A percentile compares a stretch with the other conserved stretches of the same genome.
These are phyloP conservation scores for Silurus aristotelis DNA, from an alignment of 2,797 vertebrate species.

Conservation along the genomic window DNA sequence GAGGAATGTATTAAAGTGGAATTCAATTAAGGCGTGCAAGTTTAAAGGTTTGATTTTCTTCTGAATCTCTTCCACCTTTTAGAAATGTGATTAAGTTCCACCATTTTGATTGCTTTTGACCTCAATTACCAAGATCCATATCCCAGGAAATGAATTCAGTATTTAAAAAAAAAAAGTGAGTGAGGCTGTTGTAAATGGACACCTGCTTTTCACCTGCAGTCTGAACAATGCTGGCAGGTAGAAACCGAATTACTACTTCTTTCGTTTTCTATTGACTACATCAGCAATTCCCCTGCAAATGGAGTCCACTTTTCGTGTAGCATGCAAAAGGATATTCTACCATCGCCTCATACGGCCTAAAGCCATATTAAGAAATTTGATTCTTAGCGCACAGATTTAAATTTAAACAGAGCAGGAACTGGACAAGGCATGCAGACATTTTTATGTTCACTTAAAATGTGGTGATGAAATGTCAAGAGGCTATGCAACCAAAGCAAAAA, in stretches of 20 bases:
- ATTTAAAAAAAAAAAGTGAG: conserved; percentile 52
- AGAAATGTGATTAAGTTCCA: conserved; percentile 67
- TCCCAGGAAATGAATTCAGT: conserved; percentile 62
- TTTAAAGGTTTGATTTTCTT: conserved; percentile 64
- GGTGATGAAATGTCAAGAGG: conserved; percentile 34
- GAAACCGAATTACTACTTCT: conserved; percentile 57
- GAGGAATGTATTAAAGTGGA: conserved; percentile 45
- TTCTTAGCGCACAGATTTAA: conserved; percentile 12
- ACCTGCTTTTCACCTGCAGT: conserved; percentile 56
- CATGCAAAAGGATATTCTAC: conserved; percentile 26
- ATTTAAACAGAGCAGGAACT: conserved; percentile 4
- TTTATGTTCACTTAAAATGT: conserved; percentile 26
- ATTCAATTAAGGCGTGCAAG: conserved; percentile 62
- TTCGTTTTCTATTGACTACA: conserved; percentile 51
- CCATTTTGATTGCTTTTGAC: conserved; percentile 67
- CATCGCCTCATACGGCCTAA: conserved; percentile 29
- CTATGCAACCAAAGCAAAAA: conserved; percentile 21
- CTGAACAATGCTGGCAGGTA: conserved; percentile 55
- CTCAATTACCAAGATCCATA: conserved; percentile 68
- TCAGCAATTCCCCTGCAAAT: conserved; percentile 53
- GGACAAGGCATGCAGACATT: conserved; percentile 10
- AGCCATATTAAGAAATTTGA: conserved; percentile 52
- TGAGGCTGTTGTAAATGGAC: conserved; percentile 57
- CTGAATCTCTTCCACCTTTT: conserved; percentile 64
- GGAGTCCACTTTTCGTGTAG: conserved; percentile 38